Percentiles rank a stretch among this genome's conserved stretches.
These are phyloP conservation scores for Acanthopagrus latus DNA, from an alignment of 2,797 vertebrate species.

Conservation along the genomic window DNA sequence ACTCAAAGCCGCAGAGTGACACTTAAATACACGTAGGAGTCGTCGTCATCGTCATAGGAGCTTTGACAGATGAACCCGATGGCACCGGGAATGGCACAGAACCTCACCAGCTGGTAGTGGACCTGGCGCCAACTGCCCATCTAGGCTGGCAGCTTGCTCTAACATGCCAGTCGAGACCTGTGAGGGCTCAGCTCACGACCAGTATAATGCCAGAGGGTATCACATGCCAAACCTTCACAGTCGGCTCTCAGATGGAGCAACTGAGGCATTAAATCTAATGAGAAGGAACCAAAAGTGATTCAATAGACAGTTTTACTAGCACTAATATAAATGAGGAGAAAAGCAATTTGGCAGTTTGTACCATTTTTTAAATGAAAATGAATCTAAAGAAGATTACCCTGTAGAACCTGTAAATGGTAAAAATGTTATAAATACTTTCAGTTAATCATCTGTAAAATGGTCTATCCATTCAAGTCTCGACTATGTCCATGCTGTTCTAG, in stretches of 20 bases:
- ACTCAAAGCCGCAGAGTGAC: conserved; percentile 37
- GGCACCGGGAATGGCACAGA: conserved; percentile 75
- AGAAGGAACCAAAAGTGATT: conserved; percentile 55
- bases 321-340: conserved; percentile 28
- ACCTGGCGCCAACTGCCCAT: conserved; percentile 83
- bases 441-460: background rate
- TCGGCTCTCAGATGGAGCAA: conserved; percentile 76
- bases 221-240: conserved; percentile 77
- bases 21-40: conserved; percentile 52
- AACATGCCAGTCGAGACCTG: conserved; percentile 83
- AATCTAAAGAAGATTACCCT: conserved; percentile 2
- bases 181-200: conserved; percentile 75
- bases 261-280: conserved; percentile 72
- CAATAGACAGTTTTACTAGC: conserved; percentile 40
- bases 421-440: background rate
- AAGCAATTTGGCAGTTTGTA: conserved; percentile 13
- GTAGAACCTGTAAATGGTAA: conserved; percentile 3
- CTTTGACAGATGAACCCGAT: conserved; percentile 79
- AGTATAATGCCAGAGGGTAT: conserved; percentile 74
- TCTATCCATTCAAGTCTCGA: background rate
- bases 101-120: conserved; percentile 83
- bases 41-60: conserved; percentile 33
- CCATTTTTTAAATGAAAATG: conserved; percentile 1
- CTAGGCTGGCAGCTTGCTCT: conserved; percentile 82
- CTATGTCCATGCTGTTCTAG: background rate